phyloP scores from a whole-genome alignment of 2,797 vertebrate species.

The Brachyalestes nurse region DNA sequence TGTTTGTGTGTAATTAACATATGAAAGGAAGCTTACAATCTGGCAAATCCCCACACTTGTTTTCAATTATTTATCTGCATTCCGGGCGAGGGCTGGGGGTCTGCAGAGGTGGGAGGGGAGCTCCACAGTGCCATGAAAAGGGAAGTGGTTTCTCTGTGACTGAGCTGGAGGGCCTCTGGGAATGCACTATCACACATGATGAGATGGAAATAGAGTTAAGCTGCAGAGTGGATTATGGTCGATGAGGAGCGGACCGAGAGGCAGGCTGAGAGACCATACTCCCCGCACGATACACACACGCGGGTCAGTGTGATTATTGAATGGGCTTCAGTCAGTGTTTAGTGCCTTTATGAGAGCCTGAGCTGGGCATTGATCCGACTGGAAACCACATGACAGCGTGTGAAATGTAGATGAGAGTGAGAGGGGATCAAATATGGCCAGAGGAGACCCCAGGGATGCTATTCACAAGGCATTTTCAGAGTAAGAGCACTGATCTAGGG shows the following conservation, averaged over 20 bases:
- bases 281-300: conserved; percentile 23
- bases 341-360: conserved; percentile 33
- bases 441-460: conserved; percentile 15
- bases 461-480: not conserved
- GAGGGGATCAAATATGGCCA: not conserved
- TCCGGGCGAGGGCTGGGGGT: conserved; percentile 52
- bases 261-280: conserved; percentile 1
- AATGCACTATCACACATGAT: conserved; percentile 53
- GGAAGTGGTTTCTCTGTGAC: conserved; percentile 50
- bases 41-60: conserved; percentile 57
- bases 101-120: conserved; percentile 47
- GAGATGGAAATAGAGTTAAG: conserved; percentile 59
- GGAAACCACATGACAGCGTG: conserved; percentile 67
- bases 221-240: conserved; percentile 58
- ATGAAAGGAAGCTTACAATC: conserved; percentile 64
- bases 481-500: not conserved
- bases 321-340: conserved; percentile 24
- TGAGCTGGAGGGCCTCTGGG: conserved; percentile 52
- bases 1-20: conserved; percentile 71
- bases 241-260: conserved; percentile 44
- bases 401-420: conserved; percentile 39
- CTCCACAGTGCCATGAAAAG: conserved; percentile 51
- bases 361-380: conserved; percentile 63
- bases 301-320: conserved; percentile 41
- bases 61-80: conserved; percentile 65